Base-by-base conservation (phyloP, 2,888 invertebrate species). In the Sarcophaga caerulescens region DNA sequence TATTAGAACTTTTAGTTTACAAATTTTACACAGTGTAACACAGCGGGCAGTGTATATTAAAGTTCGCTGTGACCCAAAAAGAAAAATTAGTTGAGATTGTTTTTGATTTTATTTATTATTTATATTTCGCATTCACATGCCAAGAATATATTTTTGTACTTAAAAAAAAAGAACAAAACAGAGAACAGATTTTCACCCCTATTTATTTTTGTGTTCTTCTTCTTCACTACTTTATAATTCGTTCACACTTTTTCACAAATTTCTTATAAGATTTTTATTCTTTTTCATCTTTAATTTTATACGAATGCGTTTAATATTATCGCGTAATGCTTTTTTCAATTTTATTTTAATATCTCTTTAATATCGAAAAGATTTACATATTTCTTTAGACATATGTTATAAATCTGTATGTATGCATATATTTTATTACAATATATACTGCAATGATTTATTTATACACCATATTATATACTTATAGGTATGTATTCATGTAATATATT, bases 161-260 rank as follows among this genome's bases (percentile, higher is more conserved):
- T 45, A 70, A 68, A 75, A 12, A 35, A 35, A 35, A 10, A 35
- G n/a, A 25, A 25, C 25, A 25, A 6, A 35, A 35, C 8, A 2
- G 10, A 8, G 10, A 59, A 77, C 74, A 79, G 66, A 63, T 68
- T 79, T 82, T 83, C 83, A 85, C 75, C 79, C 79, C 83, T 81
- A 71, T 73, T 77, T 81, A 74, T 85, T 78, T 85, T 78, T 62
- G 80, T 17, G 17, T 66, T 85, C 44, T 14, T 17, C 17, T 66
- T 85, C 23, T 63, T 81, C 5, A 57, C 21, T 74, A 65, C 35
- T 62, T 81, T 79, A 57, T 84, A 44, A 44, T 70, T 73, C 21
- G 45, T 14, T 10, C 65, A 35, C 25, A 65, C 19, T 77, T 78
- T 74, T 81, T 73, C 78, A 78, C 45, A 73, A 62, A 76, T 68